Percentiles rank a stretch among this genome's conserved stretches.
Evolutionary conservation across 64 coral and sea anemone genomes (phyloP).

Genomic region (Stichodactyla mertensii): DNA sequence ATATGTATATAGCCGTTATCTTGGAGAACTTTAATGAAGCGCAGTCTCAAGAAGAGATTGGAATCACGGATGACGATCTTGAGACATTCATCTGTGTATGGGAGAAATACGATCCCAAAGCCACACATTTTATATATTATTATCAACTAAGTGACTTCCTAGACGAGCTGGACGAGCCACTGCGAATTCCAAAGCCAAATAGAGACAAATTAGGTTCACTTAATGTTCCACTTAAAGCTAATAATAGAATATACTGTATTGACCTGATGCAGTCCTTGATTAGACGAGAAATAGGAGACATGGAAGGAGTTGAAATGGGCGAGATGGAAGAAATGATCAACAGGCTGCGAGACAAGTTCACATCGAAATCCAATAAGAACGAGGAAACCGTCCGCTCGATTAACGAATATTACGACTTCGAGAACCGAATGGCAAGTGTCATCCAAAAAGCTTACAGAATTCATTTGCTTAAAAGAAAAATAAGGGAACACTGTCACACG

Average conservation of each 20-base stretch:
- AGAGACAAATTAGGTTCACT: conserved; percentile 60
- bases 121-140: conserved; percentile 80
- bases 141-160: conserved; percentile 83
- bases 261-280: conserved; percentile 87
- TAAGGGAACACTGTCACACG: conserved; percentile 40
- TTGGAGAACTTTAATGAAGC: conserved; percentile 99
- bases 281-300: conserved; percentile 70
- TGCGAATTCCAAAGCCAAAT: conserved; percentile 93
- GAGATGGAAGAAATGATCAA: conserved; percentile 71
- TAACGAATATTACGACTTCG: conserved; percentile 29
- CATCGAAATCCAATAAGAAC: conserved; percentile 43
- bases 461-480: conserved; percentile 57
- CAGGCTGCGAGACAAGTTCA: conserved; percentile 55
- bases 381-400: conserved; percentile 51
- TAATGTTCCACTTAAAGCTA: conserved; percentile 67
- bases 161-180: conserved; percentile 76
- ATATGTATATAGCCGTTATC: conserved; percentile 99
- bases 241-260: conserved; percentile 72
- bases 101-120: conserved; percentile 84
- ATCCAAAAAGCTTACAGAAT: conserved; percentile 86
- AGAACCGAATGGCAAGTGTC: conserved; percentile 45
- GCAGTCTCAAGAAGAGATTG: conserved; percentile 93
- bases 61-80: conserved; percentile 90
- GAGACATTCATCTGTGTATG: conserved; percentile 86
- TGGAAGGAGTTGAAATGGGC: conserved; percentile 78